Percentiles rank a stretch among this genome's conserved stretches.
Evolutionary conservation across 2,888 invertebrate species (phyloP).

Genomic region (Tenthredo notha): DNA sequence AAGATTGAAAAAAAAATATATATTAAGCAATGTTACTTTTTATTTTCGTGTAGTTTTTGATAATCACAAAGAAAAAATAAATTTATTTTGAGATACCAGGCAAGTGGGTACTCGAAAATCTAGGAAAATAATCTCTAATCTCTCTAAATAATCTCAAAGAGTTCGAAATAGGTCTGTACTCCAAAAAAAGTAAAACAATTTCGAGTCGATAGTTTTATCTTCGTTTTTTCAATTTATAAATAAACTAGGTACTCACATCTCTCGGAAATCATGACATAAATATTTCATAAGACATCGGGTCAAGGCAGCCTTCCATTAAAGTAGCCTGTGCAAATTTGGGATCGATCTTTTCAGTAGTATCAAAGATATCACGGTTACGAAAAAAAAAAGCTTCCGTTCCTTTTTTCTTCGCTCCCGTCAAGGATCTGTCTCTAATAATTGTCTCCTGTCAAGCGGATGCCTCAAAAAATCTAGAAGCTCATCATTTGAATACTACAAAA

Average conservation of each 20-base stretch:
- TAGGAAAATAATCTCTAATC: not conserved
- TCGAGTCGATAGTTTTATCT: not conserved
- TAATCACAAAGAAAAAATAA: not conserved
- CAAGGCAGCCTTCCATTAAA: not conserved
- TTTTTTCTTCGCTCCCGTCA: not conserved
- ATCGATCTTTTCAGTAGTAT: not conserved
- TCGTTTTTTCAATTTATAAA: not conserved
- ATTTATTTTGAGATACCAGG: not conserved
- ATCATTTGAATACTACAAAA: not conserved
- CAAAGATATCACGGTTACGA: not conserved
- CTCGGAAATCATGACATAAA: not conserved
- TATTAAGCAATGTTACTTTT: not conserved
- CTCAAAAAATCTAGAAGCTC: not conserved
- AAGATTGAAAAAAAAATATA: not conserved
- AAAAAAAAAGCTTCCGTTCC: not conserved
- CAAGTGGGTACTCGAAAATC: slow-evolving; percentile 16
- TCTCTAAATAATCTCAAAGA: not conserved
- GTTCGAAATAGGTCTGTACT: not conserved
- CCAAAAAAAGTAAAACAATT: not conserved
- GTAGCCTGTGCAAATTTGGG: not conserved
- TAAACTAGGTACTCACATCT: not conserved
- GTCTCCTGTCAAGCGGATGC: not conserved
- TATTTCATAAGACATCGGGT: not conserved
- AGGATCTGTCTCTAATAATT: not conserved
- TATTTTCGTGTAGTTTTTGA: not conserved